Conservation (phyloP, 2,797 vertebrate genomes). For the Sphenodon punctatus region DNA sequence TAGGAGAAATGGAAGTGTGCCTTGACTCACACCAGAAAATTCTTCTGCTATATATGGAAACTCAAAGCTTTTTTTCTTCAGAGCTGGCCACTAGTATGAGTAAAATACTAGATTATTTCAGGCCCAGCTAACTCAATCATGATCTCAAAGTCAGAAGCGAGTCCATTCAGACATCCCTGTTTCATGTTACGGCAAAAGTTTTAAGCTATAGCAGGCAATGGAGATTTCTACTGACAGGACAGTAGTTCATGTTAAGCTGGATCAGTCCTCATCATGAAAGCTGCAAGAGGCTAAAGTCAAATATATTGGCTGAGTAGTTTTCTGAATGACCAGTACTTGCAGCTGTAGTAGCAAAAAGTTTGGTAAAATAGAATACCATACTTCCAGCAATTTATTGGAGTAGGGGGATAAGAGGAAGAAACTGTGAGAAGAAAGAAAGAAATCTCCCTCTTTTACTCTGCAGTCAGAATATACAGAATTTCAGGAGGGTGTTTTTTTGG, state of each 20-base stretch:
- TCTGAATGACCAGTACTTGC: neutral
- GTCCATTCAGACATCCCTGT: neutral
- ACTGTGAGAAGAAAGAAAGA: neutral
- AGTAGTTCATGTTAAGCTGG: neutral
- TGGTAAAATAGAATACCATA: neutral
- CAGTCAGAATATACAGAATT: no score
- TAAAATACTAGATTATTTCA: neutral
- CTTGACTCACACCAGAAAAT: neutral
- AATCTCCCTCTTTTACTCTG: neutral
- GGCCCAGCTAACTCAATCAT: neutral
- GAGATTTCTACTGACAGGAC: neutral
- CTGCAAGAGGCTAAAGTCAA: slow-evolving; percentile 1
- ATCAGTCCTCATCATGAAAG: neutral
- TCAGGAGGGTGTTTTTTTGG: no score
- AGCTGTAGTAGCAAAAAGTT: neutral
- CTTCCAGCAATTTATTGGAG: neutral
- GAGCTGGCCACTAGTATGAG: neutral
- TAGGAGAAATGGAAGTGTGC: neutral
- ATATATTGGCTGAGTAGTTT: slow-evolving; percentile 5
- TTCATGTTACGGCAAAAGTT: neutral
- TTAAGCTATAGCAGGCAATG: neutral
- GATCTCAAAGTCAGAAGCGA: neutral
- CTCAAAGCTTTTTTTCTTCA: neutral
- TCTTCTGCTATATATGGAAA: neutral
- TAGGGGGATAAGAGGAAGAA: neutral